Evolutionary conservation across 2,888 invertebrate genomes (phyloP).

Genomic region (Coelogynopora nodosa): DNA sequence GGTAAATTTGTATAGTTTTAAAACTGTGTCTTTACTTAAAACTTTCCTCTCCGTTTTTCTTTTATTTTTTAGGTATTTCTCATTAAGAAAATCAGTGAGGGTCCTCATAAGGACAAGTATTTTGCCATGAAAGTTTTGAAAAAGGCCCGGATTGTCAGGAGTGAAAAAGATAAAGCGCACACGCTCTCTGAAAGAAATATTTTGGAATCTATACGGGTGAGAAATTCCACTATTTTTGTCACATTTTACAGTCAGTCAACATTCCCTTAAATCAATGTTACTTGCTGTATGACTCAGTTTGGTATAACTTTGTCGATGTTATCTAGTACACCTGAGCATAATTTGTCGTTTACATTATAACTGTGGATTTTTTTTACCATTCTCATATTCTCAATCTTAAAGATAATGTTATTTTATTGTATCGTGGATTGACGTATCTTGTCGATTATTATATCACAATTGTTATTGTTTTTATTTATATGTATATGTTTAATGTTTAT

Average conservation of each 20-base stretch:
- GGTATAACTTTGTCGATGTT: too few species aligned
- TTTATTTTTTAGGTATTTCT: constrained; percentile 39
- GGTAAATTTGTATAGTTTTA: constrained; percentile 52
- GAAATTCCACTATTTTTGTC: background rate
- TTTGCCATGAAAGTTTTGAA: constrained; percentile 94
- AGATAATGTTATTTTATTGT: too few species aligned
- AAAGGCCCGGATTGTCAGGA: constrained; percentile 90
- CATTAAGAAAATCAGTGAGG: constrained; percentile 64
- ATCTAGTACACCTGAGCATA: too few species aligned
- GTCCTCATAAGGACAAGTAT: constrained; percentile 82
- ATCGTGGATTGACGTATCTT: too few species aligned
- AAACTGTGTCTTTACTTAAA: background rate
- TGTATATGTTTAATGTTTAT: too few species aligned
- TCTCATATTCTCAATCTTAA: too few species aligned
- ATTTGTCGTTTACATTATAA: too few species aligned
- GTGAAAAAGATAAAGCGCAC: constrained; percentile 98
- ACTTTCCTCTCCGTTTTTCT: background rate
- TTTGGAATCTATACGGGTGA: constrained; percentile 40
- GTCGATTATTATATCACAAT: too few species aligned
- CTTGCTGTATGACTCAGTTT: too few species aligned
- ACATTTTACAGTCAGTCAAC: background rate
- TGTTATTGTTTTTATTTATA: too few species aligned
- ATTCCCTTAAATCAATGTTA: too few species aligned
- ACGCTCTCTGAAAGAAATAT: constrained; percentile 86
- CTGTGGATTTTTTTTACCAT: too few species aligned